Evolutionary conservation across 2,113 vertebrate species (phyloP).

Genomic region (Forbesichthys agassizii): DNA sequence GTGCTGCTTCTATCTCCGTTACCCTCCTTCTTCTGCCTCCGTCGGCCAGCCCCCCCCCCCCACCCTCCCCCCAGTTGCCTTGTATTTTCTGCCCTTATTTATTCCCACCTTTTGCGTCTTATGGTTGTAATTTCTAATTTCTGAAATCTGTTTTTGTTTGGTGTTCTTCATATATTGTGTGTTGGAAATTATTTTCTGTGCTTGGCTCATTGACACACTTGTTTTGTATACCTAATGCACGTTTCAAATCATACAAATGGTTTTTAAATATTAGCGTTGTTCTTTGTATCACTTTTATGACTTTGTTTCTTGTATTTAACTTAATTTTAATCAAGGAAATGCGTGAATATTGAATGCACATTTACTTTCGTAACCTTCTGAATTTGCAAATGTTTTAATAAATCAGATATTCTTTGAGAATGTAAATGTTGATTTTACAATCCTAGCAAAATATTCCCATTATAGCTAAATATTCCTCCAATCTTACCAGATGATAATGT

Average conservation of each 20-base stretch:
- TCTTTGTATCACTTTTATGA: not conserved
- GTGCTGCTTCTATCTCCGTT: constrained; percentile 11
- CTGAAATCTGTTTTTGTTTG: constrained; percentile 3
- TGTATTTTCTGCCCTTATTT: not conserved
- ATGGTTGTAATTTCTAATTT: constrained; percentile 3
- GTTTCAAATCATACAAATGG: not conserved
- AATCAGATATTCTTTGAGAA: constrained; percentile 3
- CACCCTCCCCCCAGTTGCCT: constrained; percentile 26
- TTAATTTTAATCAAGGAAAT: not conserved
- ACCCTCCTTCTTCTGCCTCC: constrained; percentile 28
- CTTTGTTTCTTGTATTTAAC: not conserved
- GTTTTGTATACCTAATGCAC: not conserved
- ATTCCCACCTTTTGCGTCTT: no score
- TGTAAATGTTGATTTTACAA: no score
- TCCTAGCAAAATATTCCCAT: no score
- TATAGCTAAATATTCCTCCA: no score
- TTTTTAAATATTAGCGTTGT: no score
- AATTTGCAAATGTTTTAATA: constrained; percentile 4
- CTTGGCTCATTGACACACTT: not conserved
- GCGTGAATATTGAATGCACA: not conserved
- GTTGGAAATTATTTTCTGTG: constrained; percentile 4
- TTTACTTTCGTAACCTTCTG: not conserved
- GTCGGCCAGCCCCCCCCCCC: constrained; percentile 34
- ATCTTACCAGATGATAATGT: no score
- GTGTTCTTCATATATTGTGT: not conserved